Percentiles rank a stretch among this genome's conserved stretches.
Conservation (phyloP, 2,797 vertebrate species). For the Austrolebias charrua region DNA sequence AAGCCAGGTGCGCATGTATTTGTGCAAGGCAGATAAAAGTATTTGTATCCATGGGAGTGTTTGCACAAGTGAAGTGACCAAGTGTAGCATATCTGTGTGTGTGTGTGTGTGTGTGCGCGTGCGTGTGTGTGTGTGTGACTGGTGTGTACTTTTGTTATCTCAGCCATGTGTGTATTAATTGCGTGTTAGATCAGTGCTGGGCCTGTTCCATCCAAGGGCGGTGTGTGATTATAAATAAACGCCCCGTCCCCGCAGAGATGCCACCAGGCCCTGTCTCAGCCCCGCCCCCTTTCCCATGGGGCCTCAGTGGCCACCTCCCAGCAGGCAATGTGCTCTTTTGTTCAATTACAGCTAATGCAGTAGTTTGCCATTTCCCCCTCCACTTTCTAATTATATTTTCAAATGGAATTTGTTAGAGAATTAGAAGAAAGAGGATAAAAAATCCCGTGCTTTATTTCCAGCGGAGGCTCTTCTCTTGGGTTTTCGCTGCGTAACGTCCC, state of each 20-base stretch:
- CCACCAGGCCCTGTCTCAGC: conserved; percentile 84
- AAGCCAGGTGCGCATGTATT: conserved; percentile 38
- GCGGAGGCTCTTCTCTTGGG: conserved; percentile 84
- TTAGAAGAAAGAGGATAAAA: conserved; percentile 63
- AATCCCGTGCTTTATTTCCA: conserved; percentile 85
- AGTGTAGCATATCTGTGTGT: not conserved
- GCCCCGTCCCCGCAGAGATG: conserved; percentile 86
- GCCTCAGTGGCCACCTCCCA: conserved; percentile 89
- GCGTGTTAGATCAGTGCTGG: conserved; percentile 90
- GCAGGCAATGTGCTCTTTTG: conserved; percentile 95
- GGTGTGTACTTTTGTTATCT: conserved; percentile 60
- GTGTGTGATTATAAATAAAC: conserved; percentile 90
- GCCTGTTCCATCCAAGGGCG: conserved; percentile 70
- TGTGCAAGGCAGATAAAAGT: conserved; percentile 51
- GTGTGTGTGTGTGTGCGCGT: conserved; percentile 17
- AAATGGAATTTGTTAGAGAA: conserved; percentile 93
- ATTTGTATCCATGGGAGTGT: conserved; percentile 20
- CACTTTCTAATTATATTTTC: conserved; percentile 97
- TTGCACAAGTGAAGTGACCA: conserved; percentile 17
- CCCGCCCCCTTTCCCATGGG: conserved; percentile 94
- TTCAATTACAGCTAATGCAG: conserved; percentile 99
- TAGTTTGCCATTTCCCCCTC: conserved; percentile 88
- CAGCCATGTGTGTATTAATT: conserved; percentile 91
- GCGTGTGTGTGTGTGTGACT: conserved; percentile 23
- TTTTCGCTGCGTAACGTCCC: conserved; percentile 86